phyloP scores from a whole-genome alignment of 2,797 vertebrate genomes.

The Balearica regulorum region DNA sequence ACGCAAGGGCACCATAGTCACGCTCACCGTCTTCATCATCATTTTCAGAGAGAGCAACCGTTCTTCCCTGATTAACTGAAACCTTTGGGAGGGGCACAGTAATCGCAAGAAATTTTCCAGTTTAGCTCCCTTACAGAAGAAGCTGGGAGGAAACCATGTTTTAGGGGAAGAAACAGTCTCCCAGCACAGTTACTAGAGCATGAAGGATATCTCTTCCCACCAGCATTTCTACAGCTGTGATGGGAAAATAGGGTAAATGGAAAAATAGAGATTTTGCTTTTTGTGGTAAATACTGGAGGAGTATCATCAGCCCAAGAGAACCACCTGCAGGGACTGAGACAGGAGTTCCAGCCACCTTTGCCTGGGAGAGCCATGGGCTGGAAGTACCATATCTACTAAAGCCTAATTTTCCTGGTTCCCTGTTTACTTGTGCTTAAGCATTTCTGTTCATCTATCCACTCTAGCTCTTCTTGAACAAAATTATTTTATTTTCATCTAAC shows the following conservation, averaged over 20 bases:
- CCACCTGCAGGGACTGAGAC: not conserved
- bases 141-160: not conserved
- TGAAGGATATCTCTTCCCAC: not conserved
- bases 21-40: accelerated
- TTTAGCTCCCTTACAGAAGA: not conserved
- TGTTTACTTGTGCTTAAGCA: not conserved
- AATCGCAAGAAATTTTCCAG: not conserved
- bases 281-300: not conserved
- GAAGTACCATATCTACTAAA: not conserved
- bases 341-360: not conserved
- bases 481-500: not conserved
- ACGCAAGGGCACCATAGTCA: not conserved
- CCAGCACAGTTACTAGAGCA: not conserved
- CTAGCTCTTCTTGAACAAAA: not conserved
- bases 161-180: not conserved
- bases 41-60: not conserved
- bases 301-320: not conserved
- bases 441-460: not conserved
- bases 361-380: not conserved
- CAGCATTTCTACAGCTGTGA: not conserved
- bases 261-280: not conserved
- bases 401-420: not conserved
- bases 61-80: not conserved
- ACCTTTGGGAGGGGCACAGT: not conserved
- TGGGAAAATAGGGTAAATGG: not conserved